Percentiles rank a stretch among this genome's conserved stretches.
Conservation (phyloP, 64 coral and sea anemone species). For the Montipora cactus region DNA sequence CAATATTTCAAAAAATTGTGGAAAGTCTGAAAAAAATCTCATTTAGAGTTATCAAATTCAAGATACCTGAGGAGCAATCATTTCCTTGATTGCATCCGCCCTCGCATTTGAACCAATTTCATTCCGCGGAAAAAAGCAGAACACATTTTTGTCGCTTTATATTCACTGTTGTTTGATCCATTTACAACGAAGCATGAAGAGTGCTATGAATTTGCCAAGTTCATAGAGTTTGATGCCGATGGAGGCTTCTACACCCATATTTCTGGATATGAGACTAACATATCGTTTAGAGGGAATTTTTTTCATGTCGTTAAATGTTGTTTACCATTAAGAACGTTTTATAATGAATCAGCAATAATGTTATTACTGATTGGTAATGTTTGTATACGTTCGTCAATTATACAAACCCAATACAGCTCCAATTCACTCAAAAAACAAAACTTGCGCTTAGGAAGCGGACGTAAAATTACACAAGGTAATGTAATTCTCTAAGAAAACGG, state of each 20-base stretch:
- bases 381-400: not conserved
- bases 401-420: not conserved
- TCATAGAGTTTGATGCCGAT: not conserved
- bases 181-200: not conserved
- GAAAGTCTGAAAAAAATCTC: not conserved
- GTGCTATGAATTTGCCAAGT: not conserved
- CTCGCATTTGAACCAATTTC: not conserved
- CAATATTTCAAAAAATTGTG: not conserved
- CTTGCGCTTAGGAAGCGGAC: not conserved
- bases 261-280: not conserved
- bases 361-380: not conserved
- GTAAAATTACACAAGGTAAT: not conserved
- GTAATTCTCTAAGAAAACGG: not conserved
- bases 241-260: too few species aligned
- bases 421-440: not conserved
- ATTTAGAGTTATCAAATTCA: not conserved
- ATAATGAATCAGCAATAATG: not conserved
- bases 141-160: not conserved
- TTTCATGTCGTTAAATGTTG: not conserved
- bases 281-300: not conserved
- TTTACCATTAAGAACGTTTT: not conserved
- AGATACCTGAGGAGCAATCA: not conserved
- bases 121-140: not conserved
- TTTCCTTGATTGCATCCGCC: too few species aligned
- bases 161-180: not conserved